Conservation (phyloP, 2,113 vertebrate genomes). For the Crotalus tigris region DNA sequence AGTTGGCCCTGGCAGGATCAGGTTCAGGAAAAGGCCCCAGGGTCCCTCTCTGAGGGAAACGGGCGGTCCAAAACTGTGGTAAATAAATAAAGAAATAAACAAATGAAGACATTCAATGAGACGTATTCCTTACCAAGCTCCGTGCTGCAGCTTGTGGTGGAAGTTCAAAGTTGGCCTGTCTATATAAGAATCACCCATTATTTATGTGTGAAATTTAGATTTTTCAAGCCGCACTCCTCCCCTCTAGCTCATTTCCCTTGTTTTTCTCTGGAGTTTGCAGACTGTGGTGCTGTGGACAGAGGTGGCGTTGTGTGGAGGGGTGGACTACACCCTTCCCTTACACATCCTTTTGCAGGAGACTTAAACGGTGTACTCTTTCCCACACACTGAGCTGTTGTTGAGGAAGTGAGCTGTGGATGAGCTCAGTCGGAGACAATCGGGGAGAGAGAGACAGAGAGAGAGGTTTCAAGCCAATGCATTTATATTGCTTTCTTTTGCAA, state of each 20-base stretch:
- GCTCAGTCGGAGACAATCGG: neutral
- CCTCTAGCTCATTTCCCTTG: neutral
- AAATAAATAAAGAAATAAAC: no score
- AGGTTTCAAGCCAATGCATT: neutral
- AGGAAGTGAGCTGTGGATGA: neutral
- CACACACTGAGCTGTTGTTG: neutral
- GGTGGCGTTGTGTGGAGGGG: neutral
- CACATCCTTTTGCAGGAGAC: neutral
- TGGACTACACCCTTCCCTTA: neutral
- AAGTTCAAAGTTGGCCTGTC: neutral
- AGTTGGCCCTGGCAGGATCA: no score
- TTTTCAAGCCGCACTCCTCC: neutral
- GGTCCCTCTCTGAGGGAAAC: no score
- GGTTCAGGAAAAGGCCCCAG: no score
- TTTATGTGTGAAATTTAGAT: neutral
- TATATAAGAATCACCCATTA: neutral
- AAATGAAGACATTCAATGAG: neutral
- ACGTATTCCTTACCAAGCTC: neutral
- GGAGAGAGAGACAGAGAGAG: neutral
- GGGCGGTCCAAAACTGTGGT: no score
- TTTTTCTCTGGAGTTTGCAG: neutral
- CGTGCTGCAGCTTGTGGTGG: neutral
- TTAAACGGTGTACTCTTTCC: neutral
- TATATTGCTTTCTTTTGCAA: neutral
- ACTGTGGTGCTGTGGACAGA: neutral